Evolutionary conservation across 2,113 vertebrate genomes (phyloP).

Genomic region (Ailuropoda melanoleuca): DNA sequence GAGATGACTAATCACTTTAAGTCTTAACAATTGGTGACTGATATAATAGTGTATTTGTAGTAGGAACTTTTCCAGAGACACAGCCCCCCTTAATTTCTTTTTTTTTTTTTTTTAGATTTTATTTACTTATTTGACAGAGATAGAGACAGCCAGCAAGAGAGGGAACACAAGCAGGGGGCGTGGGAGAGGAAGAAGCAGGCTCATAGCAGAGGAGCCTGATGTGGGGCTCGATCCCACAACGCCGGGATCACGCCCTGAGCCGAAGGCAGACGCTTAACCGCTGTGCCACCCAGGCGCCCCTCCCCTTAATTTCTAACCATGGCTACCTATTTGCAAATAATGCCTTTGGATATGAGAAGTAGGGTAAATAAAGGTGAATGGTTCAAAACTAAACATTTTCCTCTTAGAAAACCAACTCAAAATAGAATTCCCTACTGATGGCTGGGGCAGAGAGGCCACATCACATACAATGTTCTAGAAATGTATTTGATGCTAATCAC

Average conservation of each 20-base stretch:
- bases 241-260: too few relatives aligned
- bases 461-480: background rate
- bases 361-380: background rate
- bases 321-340: slow-evolving; percentile 16
- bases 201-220: too few relatives aligned
- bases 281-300: too few relatives aligned
- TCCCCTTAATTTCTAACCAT: background rate
- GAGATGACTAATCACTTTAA: background rate
- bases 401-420: slow-evolving; percentile 16
- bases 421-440: slow-evolving; percentile 40
- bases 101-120: too few relatives aligned
- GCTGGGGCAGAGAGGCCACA: background rate
- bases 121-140: too few relatives aligned
- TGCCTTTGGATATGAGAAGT: background rate
- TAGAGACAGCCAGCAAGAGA: too few relatives aligned
- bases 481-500: background rate
- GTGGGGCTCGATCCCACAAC: too few relatives aligned
- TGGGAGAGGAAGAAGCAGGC: too few relatives aligned
- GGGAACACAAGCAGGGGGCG: too few relatives aligned
- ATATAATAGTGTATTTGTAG: background rate
- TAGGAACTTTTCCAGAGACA: background rate
- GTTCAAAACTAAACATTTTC: slow-evolving; percentile 26
- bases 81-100: background rate
- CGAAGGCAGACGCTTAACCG: too few relatives aligned
- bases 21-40: background rate